A percentile compares a stretch with the other conserved stretches of the same genome.
phyloP scores from a whole-genome alignment of 1,140 invertebrate species.

The Augochlora pura region DNA sequence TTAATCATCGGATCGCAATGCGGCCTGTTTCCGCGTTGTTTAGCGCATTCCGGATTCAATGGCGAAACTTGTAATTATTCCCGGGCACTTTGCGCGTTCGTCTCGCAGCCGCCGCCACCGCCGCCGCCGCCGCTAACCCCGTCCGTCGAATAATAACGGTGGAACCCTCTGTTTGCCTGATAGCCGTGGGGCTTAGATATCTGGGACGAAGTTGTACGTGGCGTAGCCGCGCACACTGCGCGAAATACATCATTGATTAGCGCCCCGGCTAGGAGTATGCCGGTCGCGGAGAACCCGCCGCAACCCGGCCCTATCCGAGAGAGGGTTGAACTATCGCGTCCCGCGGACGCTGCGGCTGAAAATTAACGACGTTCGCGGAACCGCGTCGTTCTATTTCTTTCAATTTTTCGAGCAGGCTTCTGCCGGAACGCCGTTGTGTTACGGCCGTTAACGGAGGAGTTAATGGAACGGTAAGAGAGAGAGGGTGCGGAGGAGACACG shows the following conservation, averaged over 20 bases:
- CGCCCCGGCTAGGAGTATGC: constrained; percentile 28
- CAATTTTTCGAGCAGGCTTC: not conserved
- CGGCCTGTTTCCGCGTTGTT: constrained; percentile 54
- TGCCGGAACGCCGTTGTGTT: not conserved
- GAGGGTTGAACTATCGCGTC: not conserved
- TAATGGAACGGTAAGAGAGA: no score
- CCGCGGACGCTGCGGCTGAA: not conserved
- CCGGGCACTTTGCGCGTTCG: constrained; percentile 36
- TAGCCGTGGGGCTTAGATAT: constrained; percentile 47
- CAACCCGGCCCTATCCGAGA: no score
- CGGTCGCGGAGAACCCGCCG: constrained; percentile 8
- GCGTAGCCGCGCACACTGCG: constrained; percentile 6
- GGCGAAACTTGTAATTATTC: constrained; percentile 57
- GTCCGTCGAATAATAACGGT: constrained; percentile 17
- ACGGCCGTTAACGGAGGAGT: not conserved
- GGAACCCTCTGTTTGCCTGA: constrained; percentile 19
- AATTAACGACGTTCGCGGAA: not conserved
- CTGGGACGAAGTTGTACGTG: constrained; percentile 42
- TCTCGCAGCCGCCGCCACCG: not conserved
- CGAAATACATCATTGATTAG: constrained; percentile 60
- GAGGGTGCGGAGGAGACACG: not conserved
- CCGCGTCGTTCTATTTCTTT: not conserved
- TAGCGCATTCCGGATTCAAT: constrained; percentile 53
- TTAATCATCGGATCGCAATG: constrained; percentile 53
- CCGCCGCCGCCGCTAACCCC: constrained; percentile 8